These are phyloP conservation scores for Willisornis vidua DNA, from an alignment of 2,113 vertebrate genomes.

Conservation along the genomic window DNA sequence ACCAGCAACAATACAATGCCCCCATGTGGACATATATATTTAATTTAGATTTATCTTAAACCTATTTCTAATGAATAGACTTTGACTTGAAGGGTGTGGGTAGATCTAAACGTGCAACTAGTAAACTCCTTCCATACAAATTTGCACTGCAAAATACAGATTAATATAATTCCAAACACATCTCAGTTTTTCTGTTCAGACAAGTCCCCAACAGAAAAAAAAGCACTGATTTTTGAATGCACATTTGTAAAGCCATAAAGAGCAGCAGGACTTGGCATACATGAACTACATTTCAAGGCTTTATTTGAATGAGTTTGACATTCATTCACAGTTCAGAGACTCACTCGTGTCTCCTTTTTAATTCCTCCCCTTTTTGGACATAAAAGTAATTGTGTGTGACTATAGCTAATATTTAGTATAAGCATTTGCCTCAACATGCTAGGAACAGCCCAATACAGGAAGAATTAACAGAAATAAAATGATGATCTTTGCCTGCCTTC, in stretches of 20 bases:
- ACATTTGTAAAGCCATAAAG: neutral
- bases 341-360: neutral
- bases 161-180: neutral
- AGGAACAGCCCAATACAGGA: neutral
- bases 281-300: neutral
- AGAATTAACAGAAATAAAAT: neutral
- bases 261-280: neutral
- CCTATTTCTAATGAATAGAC: neutral
- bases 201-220: neutral
- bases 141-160: neutral
- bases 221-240: neutral
- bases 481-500: neutral
- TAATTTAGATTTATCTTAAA: neutral
- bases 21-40: constrained; percentile 47
- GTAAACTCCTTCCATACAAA: neutral
- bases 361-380: neutral
- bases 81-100: neutral
- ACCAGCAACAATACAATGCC: constrained; percentile 49
- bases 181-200: neutral
- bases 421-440: neutral
- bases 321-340: neutral
- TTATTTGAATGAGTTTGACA: neutral
- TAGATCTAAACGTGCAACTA: neutral
- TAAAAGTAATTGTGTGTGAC: neutral
- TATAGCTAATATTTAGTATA: neutral